phyloP scores from a whole-genome alignment of 2,888 invertebrate genomes.

The Temnothorax rugatulus region DNA sequence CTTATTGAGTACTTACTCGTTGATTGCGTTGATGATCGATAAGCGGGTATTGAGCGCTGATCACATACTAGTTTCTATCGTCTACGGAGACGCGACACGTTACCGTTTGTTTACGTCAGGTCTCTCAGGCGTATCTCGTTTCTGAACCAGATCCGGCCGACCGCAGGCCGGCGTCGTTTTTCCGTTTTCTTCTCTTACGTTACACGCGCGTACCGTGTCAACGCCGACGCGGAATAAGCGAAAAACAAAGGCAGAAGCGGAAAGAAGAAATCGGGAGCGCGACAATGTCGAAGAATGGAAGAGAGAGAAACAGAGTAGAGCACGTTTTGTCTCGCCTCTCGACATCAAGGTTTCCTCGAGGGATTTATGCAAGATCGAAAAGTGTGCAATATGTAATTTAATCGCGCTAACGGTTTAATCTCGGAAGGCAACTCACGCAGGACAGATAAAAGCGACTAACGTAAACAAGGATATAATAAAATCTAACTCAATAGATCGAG shows the following conservation, averaged over 20 bases:
- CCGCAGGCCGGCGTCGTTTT: conserved; percentile 84
- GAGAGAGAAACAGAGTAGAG: background rate
- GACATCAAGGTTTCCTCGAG: background rate
- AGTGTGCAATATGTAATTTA: conserved; percentile 7
- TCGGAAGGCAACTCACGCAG: conserved; percentile 73
- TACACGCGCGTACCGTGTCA: conserved; percentile 66
- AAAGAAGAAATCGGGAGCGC: conserved; percentile 35
- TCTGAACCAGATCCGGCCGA: conserved; percentile 83
- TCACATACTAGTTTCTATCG: conserved; percentile 71
- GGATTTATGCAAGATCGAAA: background rate
- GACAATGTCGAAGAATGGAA: conserved; percentile 8
- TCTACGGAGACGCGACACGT: conserved; percentile 70
- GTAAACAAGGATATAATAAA: conserved; percentile 21
- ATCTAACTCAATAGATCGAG: conserved; percentile 9
- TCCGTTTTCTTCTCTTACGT: conserved; percentile 81
- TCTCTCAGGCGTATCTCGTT: conserved; percentile 85
- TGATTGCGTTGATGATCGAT: conserved; percentile 47
- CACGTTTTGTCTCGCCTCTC: background rate
- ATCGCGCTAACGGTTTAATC: background rate
- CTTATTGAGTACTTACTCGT: conserved; percentile 25
- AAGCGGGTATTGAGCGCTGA: conserved; percentile 51
- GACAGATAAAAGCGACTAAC: conserved; percentile 26
- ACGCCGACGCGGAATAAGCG: conserved; percentile 76
- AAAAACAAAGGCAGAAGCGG: conserved; percentile 52
- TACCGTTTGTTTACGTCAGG: conserved; percentile 80